A percentile compares a stretch with the other conserved stretches of the same genome.
phyloP scores from a whole-genome alignment of 2,113 vertebrate species.

The Lepus europaeus region DNA sequence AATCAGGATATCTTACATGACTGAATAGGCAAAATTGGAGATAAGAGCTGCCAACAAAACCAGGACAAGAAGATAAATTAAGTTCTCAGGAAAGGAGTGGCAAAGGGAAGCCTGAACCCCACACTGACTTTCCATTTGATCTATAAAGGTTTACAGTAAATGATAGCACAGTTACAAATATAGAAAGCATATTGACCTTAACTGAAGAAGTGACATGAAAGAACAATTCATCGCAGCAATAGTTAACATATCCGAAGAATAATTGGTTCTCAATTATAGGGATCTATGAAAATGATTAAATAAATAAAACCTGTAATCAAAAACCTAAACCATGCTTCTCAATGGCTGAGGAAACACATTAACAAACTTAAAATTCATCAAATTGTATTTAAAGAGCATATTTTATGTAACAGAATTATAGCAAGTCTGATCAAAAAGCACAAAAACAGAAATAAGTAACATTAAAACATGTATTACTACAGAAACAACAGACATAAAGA shows the following conservation, averaged over 20 bases:
- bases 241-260: not conserved
- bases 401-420: not conserved
- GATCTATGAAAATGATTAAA: not conserved
- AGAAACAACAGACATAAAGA: not conserved
- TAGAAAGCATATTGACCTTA: not conserved
- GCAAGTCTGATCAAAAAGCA: not conserved
- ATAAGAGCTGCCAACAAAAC: not conserved
- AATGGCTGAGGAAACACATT: not conserved
- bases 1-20: not conserved
- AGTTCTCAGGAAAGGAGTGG: not conserved
- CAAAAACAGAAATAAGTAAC: not conserved
- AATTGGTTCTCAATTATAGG: not conserved
- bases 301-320: not conserved
- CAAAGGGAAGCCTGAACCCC: not conserved
- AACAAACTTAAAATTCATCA: not conserved
- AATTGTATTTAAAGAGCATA: not conserved
- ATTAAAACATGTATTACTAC: not conserved
- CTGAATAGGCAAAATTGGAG: not conserved
- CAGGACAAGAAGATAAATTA: not conserved
- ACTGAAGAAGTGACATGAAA: not conserved
- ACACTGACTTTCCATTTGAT: not conserved
- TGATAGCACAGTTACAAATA: not conserved
- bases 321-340: not conserved
- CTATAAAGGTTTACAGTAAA: not conserved
- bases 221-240: not conserved